Base-by-base conservation (phyloP, 2,797 vertebrate species). In the Picus viridis region DNA sequence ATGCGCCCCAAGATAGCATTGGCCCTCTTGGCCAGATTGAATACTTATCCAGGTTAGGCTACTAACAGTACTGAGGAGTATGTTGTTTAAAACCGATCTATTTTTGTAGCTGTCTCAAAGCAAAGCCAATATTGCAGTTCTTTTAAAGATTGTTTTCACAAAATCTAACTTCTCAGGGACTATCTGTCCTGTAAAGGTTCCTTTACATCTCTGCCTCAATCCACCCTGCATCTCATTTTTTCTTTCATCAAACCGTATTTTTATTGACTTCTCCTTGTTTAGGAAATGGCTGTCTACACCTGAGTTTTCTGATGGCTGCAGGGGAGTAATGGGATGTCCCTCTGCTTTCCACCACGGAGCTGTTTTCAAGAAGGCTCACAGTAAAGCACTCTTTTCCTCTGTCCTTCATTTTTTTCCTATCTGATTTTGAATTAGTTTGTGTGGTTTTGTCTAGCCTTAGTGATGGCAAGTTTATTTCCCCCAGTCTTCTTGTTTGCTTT, bases 101-200 rank as follows among this genome's bases (percentile, higher is more conserved):
- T 89, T 96, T 92, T 62, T 6, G 2, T 72, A 53, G 13, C 57
- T 16, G 19, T 64, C 63, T 93, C 70, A 88, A 93, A 77, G 80
- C 43, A 92, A 89, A 92, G 34, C 19, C 10, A 76, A 36, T 12
- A 61, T 45, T 32, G 54, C 10, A n/a, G 8, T 64, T 58, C 16
- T 56, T 39, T 39, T 12, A 18, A 8, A 10, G 45, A 10, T 41
- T 62, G 15, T 51, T 86, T 89, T 68, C 26, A 22, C 27, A 36
- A 86, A 79, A 54, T 26, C 22, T 58, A 15, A 45, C 61, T 58
- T 58, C 30, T 56, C 18, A 80, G 18, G 24, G 11, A 61, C 17
- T 4, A 83, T 56, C 14, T 53, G 43, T 91, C 17, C 32, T 53
- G 0, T 80, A 76, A 73, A 59, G 3, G 19, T 84, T 91, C 51